phyloP scores from a whole-genome alignment of 2,888 invertebrate species.

The Muscina levida region DNA sequence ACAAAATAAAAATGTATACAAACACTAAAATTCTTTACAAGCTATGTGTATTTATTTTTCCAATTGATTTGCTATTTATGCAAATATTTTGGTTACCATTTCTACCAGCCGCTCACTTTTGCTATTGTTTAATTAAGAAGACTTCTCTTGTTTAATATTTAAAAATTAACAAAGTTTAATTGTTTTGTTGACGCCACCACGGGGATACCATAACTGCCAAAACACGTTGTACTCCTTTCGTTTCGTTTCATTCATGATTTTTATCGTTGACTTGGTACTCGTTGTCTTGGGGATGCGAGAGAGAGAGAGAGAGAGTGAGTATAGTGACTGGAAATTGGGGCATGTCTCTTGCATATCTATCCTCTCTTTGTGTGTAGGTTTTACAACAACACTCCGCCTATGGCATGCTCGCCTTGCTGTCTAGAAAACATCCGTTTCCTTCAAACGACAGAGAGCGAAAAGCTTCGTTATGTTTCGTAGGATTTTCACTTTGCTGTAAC shows the following conservation, averaged over 20 bases:
- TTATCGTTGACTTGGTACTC: background rate
- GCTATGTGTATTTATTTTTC: too few species aligned
- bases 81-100: too few species aligned
- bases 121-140: background rate
- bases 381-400: too few species aligned
- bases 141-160: background rate
- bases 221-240: background rate
- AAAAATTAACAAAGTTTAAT: constrained; percentile 1
- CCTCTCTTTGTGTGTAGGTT: constrained; percentile 2
- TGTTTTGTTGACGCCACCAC: constrained; percentile 28
- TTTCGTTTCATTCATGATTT: constrained; percentile 31
- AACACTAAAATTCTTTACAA: background rate
- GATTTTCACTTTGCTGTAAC: constrained; percentile 44
- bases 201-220: constrained; percentile 11
- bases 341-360: constrained; percentile 30
- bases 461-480: background rate
- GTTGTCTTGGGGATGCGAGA: background rate
- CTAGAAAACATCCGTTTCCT: constrained; percentile 53
- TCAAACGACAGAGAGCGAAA: constrained; percentile 16
- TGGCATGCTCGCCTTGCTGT: background rate
- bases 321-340: too few species aligned
- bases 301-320: too few species aligned
- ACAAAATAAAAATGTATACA: background rate
- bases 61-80: too few species aligned
- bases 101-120: too few species aligned